These are phyloP conservation scores for Pimephales promelas DNA, from an alignment of 2,113 vertebrate genomes.

Conservation along the genomic window DNA sequence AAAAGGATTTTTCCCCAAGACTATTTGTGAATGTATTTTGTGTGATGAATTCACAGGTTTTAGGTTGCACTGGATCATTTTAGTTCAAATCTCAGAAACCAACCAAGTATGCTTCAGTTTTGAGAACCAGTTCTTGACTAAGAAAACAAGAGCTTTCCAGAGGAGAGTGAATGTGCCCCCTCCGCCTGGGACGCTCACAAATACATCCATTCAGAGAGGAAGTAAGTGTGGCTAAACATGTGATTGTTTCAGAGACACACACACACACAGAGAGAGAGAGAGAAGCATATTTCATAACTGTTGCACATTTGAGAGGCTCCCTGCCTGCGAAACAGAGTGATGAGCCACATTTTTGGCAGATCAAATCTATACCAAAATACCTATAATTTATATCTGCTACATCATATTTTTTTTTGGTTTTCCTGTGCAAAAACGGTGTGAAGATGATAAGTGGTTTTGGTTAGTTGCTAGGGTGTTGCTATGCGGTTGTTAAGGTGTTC, in stretches of 20 bases:
- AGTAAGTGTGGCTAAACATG: constrained; percentile 63
- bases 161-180: constrained; percentile 10
- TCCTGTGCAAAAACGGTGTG: background rate
- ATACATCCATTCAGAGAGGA: constrained; percentile 56
- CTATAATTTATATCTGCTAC: no score
- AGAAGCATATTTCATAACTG: constrained; percentile 33
- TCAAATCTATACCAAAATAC: background rate
- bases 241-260: constrained; percentile 60
- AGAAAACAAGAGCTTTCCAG: constrained; percentile 40
- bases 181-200: constrained; percentile 34
- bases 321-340: background rate
- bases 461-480: background rate
- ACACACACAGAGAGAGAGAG: constrained; percentile 22
- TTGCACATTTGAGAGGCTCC: background rate
- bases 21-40: background rate
- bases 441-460: background rate
- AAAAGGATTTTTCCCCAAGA: no score
- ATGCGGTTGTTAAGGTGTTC: background rate
- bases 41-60: background rate
- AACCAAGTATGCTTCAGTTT: constrained; percentile 31
- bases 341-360: background rate
- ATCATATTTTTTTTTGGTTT: background rate
- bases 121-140: constrained; percentile 40
- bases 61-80: background rate
- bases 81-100: background rate